phyloP scores from a whole-genome alignment of 2,888 invertebrate species.

The Quadroppia sp. region DNA sequence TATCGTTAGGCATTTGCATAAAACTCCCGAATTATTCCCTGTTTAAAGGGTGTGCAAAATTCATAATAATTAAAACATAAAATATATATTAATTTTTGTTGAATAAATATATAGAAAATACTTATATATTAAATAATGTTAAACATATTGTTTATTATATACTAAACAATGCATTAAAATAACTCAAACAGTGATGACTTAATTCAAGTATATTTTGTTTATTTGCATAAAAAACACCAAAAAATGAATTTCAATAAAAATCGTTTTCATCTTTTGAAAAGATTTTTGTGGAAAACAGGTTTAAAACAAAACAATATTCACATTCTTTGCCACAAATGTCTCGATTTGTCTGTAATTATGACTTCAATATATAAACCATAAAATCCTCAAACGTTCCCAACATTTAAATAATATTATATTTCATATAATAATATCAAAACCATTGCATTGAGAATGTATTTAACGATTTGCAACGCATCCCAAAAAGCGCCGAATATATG shows the following conservation, averaged over 20 bases:
- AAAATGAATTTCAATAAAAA: no score
- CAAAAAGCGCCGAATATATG: no score
- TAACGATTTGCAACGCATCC: slow-evolving; percentile 1
- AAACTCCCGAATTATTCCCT: not conserved
- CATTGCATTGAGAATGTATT: not conserved
- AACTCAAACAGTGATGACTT: not conserved
- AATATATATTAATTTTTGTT: not conserved
- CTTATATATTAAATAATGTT: no score
- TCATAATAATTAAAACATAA: not conserved
- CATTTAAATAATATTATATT: not conserved
- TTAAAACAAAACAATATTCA: no score
- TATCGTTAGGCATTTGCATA: not conserved
- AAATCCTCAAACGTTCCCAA: no score
- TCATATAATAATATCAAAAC: not conserved
- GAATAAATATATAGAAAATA: not conserved
- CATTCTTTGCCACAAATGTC: no score
- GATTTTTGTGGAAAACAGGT: no score
- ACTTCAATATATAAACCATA: no score
- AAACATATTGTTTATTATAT: not conserved
- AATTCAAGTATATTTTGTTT: not conserved
- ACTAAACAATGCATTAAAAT: not conserved
- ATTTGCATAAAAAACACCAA: not conserved
- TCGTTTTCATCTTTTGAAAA: no score
- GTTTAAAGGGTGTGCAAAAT: not conserved
- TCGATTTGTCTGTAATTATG: not conserved